phyloP scores from a whole-genome alignment of 2,797 vertebrate genomes.

The Lemur catta region DNA sequence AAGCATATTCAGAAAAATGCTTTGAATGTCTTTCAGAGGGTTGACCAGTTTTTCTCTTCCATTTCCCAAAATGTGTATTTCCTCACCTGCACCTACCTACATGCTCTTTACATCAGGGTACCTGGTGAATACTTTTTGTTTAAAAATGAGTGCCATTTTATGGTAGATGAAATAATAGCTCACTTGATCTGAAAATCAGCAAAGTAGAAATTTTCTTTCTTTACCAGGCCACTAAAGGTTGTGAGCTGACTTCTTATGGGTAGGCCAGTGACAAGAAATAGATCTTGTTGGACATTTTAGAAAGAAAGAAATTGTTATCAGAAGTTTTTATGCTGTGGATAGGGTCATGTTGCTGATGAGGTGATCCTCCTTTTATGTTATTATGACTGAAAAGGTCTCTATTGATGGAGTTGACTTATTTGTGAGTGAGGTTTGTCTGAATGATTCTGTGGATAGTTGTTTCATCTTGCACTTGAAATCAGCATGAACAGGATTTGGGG shows the following conservation, averaged over 20 bases:
- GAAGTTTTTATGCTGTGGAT: background rate
- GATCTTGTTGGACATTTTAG: background rate
- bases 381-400: background rate
- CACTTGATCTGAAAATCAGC: background rate
- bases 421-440: background rate
- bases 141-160: background rate
- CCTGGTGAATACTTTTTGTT: background rate
- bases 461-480: background rate
- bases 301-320: background rate
- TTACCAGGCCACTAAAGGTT: background rate
- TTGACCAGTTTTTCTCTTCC: background rate
- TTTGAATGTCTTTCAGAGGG: background rate
- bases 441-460: background rate
- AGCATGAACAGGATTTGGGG: background rate
- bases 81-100: background rate
- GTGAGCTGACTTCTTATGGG: background rate
- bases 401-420: background rate
- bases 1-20: background rate
- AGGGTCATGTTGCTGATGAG: background rate
- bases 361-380: background rate
- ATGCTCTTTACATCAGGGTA: background rate
- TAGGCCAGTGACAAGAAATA: background rate
- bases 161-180: background rate
- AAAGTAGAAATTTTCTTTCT: background rate
- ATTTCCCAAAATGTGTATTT: background rate